Evolutionary conservation across 2,113 vertebrate species (phyloP).

Genomic region (Cyrtonyx montezumae): DNA sequence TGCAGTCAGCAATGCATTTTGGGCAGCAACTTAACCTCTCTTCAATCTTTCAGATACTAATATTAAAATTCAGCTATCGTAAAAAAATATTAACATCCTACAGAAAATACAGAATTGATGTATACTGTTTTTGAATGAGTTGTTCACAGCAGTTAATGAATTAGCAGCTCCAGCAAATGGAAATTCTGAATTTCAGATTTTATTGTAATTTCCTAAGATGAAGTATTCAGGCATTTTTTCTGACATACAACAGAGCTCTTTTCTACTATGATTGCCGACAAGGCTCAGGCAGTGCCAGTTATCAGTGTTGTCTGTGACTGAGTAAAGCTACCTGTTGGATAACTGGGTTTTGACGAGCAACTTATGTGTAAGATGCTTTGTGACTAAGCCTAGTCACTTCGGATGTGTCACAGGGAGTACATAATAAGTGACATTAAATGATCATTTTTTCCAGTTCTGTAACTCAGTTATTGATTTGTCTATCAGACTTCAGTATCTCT

Average conservation of each 20-base stretch:
- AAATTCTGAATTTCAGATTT: neutral
- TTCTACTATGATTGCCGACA: neutral
- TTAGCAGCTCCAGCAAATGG: neutral
- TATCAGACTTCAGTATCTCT: neutral
- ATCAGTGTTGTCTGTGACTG: neutral
- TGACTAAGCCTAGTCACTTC: neutral
- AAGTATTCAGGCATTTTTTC: neutral
- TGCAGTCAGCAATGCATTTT: neutral
- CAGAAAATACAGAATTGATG: accelerated
- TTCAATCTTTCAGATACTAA: neutral
- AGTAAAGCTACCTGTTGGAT: neutral
- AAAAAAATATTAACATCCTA: neutral
- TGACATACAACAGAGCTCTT: accelerated
- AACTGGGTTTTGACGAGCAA: neutral
- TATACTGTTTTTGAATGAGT: neutral
- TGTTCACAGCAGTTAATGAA: neutral
- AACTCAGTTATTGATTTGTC: neutral
- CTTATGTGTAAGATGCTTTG: neutral
- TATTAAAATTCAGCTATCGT: neutral
- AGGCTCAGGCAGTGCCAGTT: neutral
- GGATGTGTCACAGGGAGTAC: neutral
- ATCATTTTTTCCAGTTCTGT: neutral
- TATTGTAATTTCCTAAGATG: neutral
- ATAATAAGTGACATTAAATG: neutral
- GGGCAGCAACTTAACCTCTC: constrained; percentile 24